Evolutionary conservation across 2,888 invertebrate genomes (phyloP).

Genomic region (Callyntrura sp.): DNA sequence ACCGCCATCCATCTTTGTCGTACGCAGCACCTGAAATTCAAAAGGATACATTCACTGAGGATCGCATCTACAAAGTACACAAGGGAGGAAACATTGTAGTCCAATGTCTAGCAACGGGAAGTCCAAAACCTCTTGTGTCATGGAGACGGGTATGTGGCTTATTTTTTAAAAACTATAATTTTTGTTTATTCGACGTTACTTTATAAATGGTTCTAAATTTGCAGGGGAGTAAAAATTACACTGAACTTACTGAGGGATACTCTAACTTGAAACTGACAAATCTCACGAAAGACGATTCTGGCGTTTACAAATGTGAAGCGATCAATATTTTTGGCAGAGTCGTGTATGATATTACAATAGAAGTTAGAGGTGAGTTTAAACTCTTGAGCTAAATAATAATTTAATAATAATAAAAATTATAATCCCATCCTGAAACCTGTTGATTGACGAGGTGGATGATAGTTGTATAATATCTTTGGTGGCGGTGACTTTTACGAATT

Average conservation of each 20-base stretch:
- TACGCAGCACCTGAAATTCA: constrained; percentile 79
- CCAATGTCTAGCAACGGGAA: constrained; percentile 82
- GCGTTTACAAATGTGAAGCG: constrained; percentile 82
- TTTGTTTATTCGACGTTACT: not conserved
- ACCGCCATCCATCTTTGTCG: not conserved
- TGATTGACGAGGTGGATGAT: too few species aligned
- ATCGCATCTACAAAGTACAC: constrained; percentile 39
- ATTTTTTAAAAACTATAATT: too few species aligned
- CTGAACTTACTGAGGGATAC: constrained; percentile 64
- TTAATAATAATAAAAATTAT: not conserved
- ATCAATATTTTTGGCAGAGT: constrained; percentile 80
- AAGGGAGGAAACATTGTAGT: constrained; percentile 75
- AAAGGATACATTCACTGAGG: constrained; percentile 68
- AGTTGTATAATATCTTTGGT: not conserved
- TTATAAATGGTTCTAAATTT: not conserved
- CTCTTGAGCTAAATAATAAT: too few species aligned
- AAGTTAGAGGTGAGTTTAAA: constrained; percentile 79
- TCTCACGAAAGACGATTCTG: constrained; percentile 78
- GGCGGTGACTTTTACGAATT: not conserved
- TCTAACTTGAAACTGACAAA: constrained; percentile 79
- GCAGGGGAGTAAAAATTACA: constrained; percentile 78
- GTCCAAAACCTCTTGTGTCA: constrained; percentile 81
- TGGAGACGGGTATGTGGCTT: constrained; percentile 83
- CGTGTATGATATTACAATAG: constrained; percentile 74
- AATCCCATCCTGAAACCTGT: too few species aligned